These are phyloP conservation scores for Heliconius hortense DNA, from an alignment of 2,888 invertebrate genomes.

Conservation along the genomic window DNA sequence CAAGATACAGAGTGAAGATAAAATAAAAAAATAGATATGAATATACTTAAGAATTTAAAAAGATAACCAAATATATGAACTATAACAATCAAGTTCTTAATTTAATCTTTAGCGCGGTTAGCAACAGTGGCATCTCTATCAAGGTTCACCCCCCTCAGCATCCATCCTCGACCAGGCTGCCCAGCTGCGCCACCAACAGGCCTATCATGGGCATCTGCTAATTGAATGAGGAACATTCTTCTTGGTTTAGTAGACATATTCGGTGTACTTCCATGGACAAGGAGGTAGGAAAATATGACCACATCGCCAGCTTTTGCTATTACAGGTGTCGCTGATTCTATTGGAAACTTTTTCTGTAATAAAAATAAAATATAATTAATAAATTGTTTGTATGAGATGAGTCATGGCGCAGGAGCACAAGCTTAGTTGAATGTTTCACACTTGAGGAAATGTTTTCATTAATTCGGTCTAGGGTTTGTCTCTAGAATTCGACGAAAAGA, in stretches of 20 bases:
- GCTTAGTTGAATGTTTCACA: too few species aligned
- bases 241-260: slow-evolving; percentile 72
- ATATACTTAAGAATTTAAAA: too few species aligned
- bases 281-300: slow-evolving; percentile 82
- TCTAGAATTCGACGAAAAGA: too few species aligned
- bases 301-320: slow-evolving; percentile 79
- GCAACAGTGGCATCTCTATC: slow-evolving; percentile 58
- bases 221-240: slow-evolving; percentile 80
- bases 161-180: slow-evolving; percentile 77
- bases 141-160: slow-evolving; percentile 76
- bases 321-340: slow-evolving; percentile 76
- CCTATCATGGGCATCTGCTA: slow-evolving; percentile 79
- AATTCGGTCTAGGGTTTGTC: too few species aligned
- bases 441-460: too few species aligned
- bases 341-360: slow-evolving; percentile 66
- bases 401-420: too few species aligned
- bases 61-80: too few species aligned
- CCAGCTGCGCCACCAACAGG: slow-evolving; percentile 68
- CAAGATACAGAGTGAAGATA: too few species aligned
- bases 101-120: slow-evolving; percentile 39
- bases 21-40: too few species aligned
- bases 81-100: neutral
- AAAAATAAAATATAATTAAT: neutral
- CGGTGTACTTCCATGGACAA: slow-evolving; percentile 81
- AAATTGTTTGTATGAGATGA: too few species aligned